A percentile compares a stretch with the other conserved stretches of the same genome.
Evolutionary conservation across 2,888 invertebrate genomes (phyloP).

Genomic region (Lysandra bellargus): DNA sequence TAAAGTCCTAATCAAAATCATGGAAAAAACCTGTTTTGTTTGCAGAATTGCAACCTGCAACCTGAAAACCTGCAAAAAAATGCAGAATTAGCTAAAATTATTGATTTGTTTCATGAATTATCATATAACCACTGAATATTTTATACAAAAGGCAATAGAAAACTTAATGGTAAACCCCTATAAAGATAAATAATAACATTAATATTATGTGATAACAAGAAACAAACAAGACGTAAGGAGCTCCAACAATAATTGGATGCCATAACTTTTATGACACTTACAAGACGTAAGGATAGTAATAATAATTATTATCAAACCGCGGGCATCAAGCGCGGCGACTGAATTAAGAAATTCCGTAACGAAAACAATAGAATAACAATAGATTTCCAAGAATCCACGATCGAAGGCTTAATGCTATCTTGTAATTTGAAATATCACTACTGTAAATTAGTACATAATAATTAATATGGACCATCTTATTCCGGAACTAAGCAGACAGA

Average conservation of each 20-base stretch:
- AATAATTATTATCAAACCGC: background rate
- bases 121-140: background rate
- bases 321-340: no score
- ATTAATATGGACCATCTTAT: background rate
- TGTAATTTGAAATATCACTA: background rate
- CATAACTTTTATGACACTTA: slow-evolving; percentile 1
- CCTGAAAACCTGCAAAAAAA: no score
- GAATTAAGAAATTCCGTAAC: no score
- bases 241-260: background rate
- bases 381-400: no score
- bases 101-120: background rate
- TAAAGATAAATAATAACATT: background rate
- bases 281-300: background rate
- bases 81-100: no score
- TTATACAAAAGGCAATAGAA: background rate
- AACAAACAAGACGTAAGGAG: background rate
- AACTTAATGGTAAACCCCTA: background rate
- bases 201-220: background rate
- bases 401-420: background rate
- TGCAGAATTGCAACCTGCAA: no score
- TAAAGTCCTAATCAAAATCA: no score
- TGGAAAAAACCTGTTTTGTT: no score
- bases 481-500: background rate
- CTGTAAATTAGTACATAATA: background rate
- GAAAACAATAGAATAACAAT: no score